Evolutionary conservation across 2,888 invertebrate genomes (phyloP).

Genomic region (Terebella lapidaria): DNA sequence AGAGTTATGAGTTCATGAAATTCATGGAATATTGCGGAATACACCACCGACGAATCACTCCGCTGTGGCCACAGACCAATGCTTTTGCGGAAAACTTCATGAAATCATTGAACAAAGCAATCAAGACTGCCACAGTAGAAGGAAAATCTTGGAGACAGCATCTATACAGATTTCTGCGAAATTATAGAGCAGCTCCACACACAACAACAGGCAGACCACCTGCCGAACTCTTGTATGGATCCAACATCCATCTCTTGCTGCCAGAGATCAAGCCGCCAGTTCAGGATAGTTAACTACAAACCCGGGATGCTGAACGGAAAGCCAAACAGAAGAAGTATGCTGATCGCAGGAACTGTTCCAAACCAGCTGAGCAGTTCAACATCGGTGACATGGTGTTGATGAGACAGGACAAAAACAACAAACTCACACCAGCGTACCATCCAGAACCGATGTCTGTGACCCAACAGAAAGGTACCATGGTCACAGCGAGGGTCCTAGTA

Average conservation of each 20-base stretch:
- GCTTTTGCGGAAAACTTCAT: conserved; percentile 8
- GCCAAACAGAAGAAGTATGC: not conserved
- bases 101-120: conserved; percentile 5
- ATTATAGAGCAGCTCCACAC: conserved; percentile 9
- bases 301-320: not conserved
- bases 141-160: conserved; percentile 6
- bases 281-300: not conserved
- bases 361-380: not conserved
- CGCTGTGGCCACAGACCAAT: no score
- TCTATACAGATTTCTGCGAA: conserved; percentile 1
- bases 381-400: not conserved
- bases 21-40: no score
- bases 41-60: no score
- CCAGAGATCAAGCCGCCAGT: not conserved
- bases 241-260: not conserved
- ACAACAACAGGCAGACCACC: not conserved
- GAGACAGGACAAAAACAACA: not conserved
- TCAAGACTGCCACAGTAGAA: not conserved
- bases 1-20: no score
- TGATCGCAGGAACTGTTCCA: not conserved
- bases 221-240: not conserved
- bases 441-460: not conserved
- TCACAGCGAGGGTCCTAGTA: not conserved
- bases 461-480: not conserved
- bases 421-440: not conserved